phyloP scores from a whole-genome alignment of 2,797 vertebrate genomes.

The Cheirogaleus major region DNA sequence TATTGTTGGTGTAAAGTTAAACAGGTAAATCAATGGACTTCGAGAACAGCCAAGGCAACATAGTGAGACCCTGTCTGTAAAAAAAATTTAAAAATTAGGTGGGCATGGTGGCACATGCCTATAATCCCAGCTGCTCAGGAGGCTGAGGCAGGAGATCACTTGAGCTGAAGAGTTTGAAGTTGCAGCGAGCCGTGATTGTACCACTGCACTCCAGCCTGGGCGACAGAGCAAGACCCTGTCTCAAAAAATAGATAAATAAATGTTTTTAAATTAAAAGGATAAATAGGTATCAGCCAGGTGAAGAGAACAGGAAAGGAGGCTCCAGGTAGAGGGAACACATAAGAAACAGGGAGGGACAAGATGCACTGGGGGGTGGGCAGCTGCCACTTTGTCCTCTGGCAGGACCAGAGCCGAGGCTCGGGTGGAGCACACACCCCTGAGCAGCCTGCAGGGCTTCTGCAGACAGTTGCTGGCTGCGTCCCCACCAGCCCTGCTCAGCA shows the following conservation, averaged over 20 bases:
- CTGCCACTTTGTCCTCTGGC: not conserved
- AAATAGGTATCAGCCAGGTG: not conserved
- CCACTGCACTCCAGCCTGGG: too few relatives aligned
- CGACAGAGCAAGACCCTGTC: not conserved
- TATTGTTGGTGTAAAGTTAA: too few relatives aligned
- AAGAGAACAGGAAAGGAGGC: not conserved
- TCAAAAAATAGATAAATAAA: not conserved
- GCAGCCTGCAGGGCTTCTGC: not conserved
- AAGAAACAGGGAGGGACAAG: too few relatives aligned
- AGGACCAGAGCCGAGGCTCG: not conserved
- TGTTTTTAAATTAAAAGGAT: not conserved
- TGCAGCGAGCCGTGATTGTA: too few relatives aligned
- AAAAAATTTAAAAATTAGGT: too few relatives aligned
- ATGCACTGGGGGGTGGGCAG: not conserved
- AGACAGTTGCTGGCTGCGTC: constrained; percentile 14
- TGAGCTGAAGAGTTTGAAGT: accelerated
- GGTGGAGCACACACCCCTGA: not conserved
- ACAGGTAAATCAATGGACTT: too few relatives aligned
- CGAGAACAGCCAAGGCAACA: too few relatives aligned
- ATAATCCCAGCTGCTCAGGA: too few relatives aligned
- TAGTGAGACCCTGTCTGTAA: too few relatives aligned
- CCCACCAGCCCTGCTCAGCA: not conserved
- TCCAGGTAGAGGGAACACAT: not conserved
- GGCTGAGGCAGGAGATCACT: too few relatives aligned
- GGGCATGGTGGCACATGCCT: too few relatives aligned